Base-by-base conservation (phyloP, 2,113 vertebrate genomes). In the Phodopus roborovskii region DNA sequence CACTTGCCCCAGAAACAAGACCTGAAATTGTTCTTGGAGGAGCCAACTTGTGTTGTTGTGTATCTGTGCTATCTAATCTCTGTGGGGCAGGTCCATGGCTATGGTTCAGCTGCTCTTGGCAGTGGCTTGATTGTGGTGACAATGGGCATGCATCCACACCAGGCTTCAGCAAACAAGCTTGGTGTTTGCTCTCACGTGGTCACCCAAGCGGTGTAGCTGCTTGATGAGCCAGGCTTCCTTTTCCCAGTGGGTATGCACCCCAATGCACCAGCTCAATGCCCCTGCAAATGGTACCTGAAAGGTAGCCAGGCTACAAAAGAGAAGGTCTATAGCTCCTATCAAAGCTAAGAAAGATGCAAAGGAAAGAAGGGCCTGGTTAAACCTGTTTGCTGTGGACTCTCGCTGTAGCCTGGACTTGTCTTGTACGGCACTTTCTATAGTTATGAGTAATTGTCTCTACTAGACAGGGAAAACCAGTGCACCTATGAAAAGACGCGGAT, bases 31-130 rank as follows among this genome's bases (percentile, higher is more conserved):
- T 92, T 75, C 77, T 88, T 53, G 88, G 86, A 73, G 96, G 97
- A 96, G 33, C 33, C 86, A 82, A 90, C 58, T 91, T 96, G 75
- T 93, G 70, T 68, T 88, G 75, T 73, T 93, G 94, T 96, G 87
- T 24, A 22, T 97, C 94, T 92, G 19, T 74, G 93, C 96, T 95
- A 94, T n/a, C 95, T 96, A 96, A 97, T 96, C 97, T 94, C 97
- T 64, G 50, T 87, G 92, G 97, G 94, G 93, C 66, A 91, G 64
- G 79, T 79, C 94, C 75, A 26, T 22, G 90, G 93, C 92, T 94
- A 68, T 89, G 87, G 88, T 94, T 97, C 96, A 96, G 96, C 26
- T 86, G 91, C 90, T 98, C 90, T 97, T 92, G 97, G 97, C 97
- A 60, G 96, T 89, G 91, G 97, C 94, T 97, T 73, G 86, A 86